phyloP scores from a whole-genome alignment of 2,797 vertebrate species.

The Onychomys leucogaster region DNA sequence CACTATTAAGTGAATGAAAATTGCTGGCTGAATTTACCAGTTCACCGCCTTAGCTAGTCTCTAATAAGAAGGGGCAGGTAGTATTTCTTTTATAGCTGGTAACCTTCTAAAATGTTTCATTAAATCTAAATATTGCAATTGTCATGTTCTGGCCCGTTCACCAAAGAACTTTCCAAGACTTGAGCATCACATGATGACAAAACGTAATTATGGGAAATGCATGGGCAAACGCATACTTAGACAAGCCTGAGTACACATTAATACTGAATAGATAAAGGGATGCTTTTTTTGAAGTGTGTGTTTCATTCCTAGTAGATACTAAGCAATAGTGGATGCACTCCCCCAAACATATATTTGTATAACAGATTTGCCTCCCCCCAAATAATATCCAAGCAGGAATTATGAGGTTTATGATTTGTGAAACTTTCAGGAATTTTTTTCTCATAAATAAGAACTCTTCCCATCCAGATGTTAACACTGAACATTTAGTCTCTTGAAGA shows the following conservation, averaged over 20 bases:
- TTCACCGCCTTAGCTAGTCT: not conserved
- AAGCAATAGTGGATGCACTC: not conserved
- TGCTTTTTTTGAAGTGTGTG: not conserved
- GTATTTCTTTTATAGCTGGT: not conserved
- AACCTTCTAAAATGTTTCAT: slow-evolving; percentile 1
- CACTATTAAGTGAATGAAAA: not conserved
- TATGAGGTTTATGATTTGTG: not conserved
- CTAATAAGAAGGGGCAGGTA: not conserved
- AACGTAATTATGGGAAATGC: slow-evolving; percentile 1
- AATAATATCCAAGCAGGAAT: not conserved
- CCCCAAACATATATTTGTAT: not conserved
- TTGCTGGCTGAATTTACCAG: not conserved
- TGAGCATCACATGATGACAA: slow-evolving; percentile 16
- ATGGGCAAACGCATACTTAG: not conserved
- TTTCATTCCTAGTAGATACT: not conserved
- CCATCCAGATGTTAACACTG: not conserved
- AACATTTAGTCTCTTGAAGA: not conserved
- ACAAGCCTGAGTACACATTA: not conserved
- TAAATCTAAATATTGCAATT: not conserved
- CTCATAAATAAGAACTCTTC: slow-evolving; percentile 32
- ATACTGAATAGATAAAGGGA: not conserved
- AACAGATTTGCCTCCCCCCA: fast-evolving
- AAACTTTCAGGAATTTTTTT: slow-evolving; percentile 16
- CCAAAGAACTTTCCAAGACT: slow-evolving; percentile 5
- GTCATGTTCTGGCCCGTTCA: not conserved